phyloP scores from a whole-genome alignment of 2,888 invertebrate species.

The Megalurothrips usitatus region DNA sequence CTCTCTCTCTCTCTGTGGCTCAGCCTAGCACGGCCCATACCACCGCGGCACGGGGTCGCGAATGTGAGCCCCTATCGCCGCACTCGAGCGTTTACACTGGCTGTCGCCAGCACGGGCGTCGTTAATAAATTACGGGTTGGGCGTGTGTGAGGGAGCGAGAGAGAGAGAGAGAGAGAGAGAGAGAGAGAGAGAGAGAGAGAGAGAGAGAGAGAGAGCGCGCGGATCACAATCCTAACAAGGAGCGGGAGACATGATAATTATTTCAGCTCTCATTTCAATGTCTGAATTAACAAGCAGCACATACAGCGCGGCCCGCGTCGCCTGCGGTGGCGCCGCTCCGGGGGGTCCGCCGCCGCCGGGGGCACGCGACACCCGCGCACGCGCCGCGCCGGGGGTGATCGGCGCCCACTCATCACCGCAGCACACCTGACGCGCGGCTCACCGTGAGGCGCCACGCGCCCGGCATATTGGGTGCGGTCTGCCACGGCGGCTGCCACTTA shows the following conservation, averaged over 20 bases:
- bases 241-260: background rate
- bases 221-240: background rate
- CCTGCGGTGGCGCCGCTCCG: too few relatives aligned
- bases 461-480: too few relatives aligned
- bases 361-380: too few relatives aligned
- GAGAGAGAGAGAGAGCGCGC: background rate
- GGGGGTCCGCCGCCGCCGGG: too few relatives aligned
- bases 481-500: too few relatives aligned
- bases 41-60: background rate
- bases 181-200: too few relatives aligned
- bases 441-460: too few relatives aligned
- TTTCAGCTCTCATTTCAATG: conserved; percentile 17
- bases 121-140: background rate
- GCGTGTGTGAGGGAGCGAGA: background rate
- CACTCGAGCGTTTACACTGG: background rate
- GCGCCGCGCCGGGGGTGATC: background rate
- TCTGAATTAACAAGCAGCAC: background rate
- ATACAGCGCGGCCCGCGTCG: too few relatives aligned
- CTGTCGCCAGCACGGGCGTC: background rate
- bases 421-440: background rate
- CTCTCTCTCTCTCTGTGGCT: too few relatives aligned
- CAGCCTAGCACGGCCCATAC: too few relatives aligned
- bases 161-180: too few relatives aligned
- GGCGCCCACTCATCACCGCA: background rate
- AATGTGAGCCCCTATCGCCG: background rate